Base-by-base conservation (phyloP, 2,888 invertebrate genomes). In the Nomada lathburiana region DNA sequence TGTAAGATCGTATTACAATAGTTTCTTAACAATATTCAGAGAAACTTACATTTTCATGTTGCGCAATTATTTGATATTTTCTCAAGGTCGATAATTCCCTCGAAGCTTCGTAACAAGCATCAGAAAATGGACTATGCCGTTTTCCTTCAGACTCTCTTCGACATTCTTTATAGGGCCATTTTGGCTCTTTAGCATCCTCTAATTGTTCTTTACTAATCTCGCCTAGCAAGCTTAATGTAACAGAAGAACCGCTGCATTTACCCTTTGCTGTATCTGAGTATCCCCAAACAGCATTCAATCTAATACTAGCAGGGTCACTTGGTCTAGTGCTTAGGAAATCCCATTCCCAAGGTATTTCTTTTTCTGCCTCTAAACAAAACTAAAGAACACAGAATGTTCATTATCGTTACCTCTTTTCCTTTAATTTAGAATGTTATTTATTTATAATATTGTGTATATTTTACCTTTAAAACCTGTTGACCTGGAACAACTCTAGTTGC, bases 81-180 rank as follows among this genome's bases (percentile, higher is more conserved):
- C 93, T 88, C 18, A 93, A 85, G 13, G 93, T 93, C 7, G 93
- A 93, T 73, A 93, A 87, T 89, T 93, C 93, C 70, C 87, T 91
- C 9, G 93, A 93, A 20, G 87, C 88, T 86, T 92, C 90, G 72
- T 93, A 93, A 71, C 93, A 93, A 62, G 93, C 91, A 71, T 91
- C 89, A 0, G 93, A 91, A 47, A 91, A 93, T n/a, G 93, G 92
- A 9, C 90, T 75, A 55, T 89, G 88, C 11, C 52, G 81, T 75
- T 92, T 92, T 10, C 84, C 91, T 55, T 77, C 68, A 1, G 89
- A 78, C 62, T 92, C 86, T 26, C 88, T 76, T 20, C 90, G 89
- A 76, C 93, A 93, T 63, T 92, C 86, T 18, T 88, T 86, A 68
- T 93, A 93, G 4, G 93, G 93, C 93, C 93, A 93, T n/a, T 84